A percentile compares a stretch with the other conserved stretches of the same genome.
phyloP scores from a whole-genome alignment of 2,797 vertebrate genomes.

The Myiothlypis coronata region DNA sequence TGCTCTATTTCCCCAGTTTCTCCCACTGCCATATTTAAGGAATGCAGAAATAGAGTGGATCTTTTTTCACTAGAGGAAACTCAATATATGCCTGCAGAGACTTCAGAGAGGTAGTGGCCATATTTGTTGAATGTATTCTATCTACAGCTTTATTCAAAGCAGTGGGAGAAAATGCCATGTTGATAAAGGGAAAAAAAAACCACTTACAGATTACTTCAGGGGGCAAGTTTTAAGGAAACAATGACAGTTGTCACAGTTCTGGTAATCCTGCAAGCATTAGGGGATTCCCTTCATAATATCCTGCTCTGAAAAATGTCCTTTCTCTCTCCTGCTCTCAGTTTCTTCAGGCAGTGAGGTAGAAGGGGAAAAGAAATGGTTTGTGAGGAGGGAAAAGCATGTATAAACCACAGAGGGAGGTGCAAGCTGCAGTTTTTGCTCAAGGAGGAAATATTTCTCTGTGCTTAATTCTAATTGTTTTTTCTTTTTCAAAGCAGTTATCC shows the following conservation, averaged over 20 bases:
- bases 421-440: background rate
- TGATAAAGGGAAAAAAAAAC: background rate
- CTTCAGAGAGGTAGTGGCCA: background rate
- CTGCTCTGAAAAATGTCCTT: background rate
- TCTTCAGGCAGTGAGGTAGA: background rate
- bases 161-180: background rate
- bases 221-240: background rate
- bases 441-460: background rate
- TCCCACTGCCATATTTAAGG: background rate
- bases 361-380: background rate
- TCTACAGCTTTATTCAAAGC: background rate
- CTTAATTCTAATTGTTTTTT: background rate
- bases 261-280: background rate
- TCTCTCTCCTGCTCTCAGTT: background rate
- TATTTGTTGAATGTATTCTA: background rate
- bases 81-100: background rate
- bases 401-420: background rate
- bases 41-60: background rate
- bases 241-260: background rate
- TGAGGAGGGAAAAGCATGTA: background rate
- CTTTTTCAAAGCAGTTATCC: background rate
- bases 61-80: background rate
- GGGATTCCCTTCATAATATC: background rate
- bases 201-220: background rate
- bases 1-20: constrained; percentile 44